These are phyloP conservation scores for Brachyopa scutellaris DNA, from an alignment of 2,888 invertebrate species.

Conservation along the genomic window DNA sequence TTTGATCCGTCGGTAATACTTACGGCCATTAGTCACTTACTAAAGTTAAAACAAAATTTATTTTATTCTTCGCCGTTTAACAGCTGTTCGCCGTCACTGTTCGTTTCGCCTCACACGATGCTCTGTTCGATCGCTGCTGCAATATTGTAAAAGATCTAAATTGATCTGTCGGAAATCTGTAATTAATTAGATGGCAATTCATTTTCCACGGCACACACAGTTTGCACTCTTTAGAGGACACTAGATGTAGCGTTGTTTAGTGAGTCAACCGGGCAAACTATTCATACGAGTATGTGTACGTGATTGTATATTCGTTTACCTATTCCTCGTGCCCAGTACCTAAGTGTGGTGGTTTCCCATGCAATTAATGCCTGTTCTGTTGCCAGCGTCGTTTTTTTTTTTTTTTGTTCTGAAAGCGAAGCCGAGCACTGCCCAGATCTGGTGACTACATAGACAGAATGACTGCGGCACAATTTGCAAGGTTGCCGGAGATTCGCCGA, in stretches of 20 bases:
- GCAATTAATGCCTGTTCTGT: conserved; percentile 53
- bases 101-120: not conserved
- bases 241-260: conserved; percentile 9
- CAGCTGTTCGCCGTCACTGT: conserved; percentile 6
- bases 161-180: conserved; percentile 66
- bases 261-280: conserved; percentile 51
- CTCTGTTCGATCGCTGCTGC: conserved; percentile 5
- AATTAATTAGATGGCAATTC: conserved; percentile 68
- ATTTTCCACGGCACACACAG: conserved; percentile 44
- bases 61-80: not conserved
- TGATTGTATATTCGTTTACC: too few species aligned
- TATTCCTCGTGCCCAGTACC: conserved; percentile 1
- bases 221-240: conserved; percentile 59
- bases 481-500: conserved; percentile 53
- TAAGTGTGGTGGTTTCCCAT: conserved; percentile 49
- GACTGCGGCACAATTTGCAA: conserved; percentile 62
- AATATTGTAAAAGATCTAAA: conserved; percentile 47
- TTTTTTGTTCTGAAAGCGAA: conserved; percentile 47
- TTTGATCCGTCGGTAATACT: too few species aligned
- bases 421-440: conserved; percentile 21
- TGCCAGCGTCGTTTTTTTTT: conserved; percentile 42
- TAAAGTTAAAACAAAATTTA: not conserved
- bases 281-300: too few species aligned
- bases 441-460: conserved; percentile 66
- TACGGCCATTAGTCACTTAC: too few species aligned